Evolutionary conservation across 2,797 vertebrate species (phyloP).

Genomic region (Sebastiscus tertius): DNA sequence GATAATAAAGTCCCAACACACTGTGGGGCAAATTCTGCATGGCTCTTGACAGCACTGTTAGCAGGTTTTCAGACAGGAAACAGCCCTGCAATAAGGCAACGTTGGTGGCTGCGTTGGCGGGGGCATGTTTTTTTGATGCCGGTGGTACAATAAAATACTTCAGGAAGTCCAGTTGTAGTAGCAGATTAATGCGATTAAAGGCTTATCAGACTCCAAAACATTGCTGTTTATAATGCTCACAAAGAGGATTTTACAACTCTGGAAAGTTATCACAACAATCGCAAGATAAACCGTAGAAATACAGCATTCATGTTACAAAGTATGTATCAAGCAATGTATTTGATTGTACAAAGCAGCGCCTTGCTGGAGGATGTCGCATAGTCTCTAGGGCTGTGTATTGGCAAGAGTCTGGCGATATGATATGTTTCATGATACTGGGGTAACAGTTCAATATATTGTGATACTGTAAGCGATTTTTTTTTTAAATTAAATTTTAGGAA

Average conservation of each 20-base stretch:
- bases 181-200: not conserved
- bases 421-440: too few relatives aligned
- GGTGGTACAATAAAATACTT: not conserved
- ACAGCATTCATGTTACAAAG: not conserved
- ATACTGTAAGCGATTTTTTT: too few relatives aligned
- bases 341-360: not conserved
- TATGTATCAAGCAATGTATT: not conserved
- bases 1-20: not conserved
- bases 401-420: too few relatives aligned
- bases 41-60: not conserved
- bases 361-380: not conserved
- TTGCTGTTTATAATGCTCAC: not conserved
- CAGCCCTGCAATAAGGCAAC: not conserved
- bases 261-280: not conserved
- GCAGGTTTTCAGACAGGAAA: not conserved
- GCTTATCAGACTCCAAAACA: not conserved
- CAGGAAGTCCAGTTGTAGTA: too few relatives aligned
- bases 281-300: not conserved
- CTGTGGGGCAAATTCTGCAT: not conserved
- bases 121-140: not conserved
- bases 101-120: accelerated
- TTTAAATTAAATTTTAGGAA: too few relatives aligned
- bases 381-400: too few relatives aligned
- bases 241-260: not conserved
- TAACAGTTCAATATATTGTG: too few relatives aligned